Conservation (phyloP, 1,140 invertebrate genomes). For the Ephestia elutella region DNA sequence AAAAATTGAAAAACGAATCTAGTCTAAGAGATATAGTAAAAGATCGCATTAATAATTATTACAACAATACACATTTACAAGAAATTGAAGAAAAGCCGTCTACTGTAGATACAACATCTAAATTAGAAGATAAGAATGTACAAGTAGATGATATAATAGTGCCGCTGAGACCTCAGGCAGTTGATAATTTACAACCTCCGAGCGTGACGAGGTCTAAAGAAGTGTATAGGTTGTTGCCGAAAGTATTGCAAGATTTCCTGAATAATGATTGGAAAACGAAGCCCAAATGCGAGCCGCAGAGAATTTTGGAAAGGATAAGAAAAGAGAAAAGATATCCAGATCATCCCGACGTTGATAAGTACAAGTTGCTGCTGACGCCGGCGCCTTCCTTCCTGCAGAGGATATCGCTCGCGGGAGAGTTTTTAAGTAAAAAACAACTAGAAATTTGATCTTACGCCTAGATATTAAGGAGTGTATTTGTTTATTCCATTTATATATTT, state of each 20-base stretch:
- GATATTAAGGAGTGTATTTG: conserved; percentile 2
- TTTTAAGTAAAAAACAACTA: conserved; percentile 61
- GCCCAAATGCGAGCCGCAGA: conserved; percentile 76
- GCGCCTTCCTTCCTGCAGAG: conserved; percentile 82
- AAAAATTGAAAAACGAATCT: conserved; percentile 50
- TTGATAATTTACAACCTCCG: conserved; percentile 35
- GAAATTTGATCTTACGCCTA: conserved; percentile 27
- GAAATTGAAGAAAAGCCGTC: conserved; percentile 20
- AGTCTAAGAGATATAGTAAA: conserved; percentile 49
- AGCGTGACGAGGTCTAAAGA: conserved; percentile 53
- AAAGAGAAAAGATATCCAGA: conserved; percentile 75
- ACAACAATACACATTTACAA: conserved; percentile 33
- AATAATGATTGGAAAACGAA: conserved; percentile 59
- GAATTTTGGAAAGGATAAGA: conserved; percentile 76
- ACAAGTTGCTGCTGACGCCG: conserved; percentile 78
- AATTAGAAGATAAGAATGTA: conserved; percentile 28
- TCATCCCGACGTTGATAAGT: conserved; percentile 72
- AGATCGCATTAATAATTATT: conserved; percentile 47
- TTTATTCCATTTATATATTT: background rate
- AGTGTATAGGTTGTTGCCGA: conserved; percentile 58
- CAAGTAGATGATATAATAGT: conserved; percentile 61
- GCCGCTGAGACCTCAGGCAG: conserved; percentile 29
- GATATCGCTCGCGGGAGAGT: conserved; percentile 83
- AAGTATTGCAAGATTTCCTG: conserved; percentile 69
- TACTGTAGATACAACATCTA: background rate